phyloP scores from a whole-genome alignment of 2,797 vertebrate genomes.

The Enteromius afrohamiltoni region DNA sequence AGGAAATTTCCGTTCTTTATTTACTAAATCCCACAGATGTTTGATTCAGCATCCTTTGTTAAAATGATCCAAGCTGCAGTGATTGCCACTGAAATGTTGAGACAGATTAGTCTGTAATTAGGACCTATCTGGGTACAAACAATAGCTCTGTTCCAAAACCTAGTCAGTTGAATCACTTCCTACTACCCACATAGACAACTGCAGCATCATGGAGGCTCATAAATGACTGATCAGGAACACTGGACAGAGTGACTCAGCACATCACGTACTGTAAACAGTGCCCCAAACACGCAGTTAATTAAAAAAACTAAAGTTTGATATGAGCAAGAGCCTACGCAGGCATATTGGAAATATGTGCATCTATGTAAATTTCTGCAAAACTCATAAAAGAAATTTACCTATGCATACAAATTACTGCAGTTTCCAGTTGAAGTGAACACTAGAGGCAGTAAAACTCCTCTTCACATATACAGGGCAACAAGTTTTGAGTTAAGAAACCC shows the following conservation, averaged over 20 bases:
- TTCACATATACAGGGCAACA: neutral
- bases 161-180: neutral
- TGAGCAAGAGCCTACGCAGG: neutral
- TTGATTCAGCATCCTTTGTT: conserved; percentile 5
- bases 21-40: neutral
- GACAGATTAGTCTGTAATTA: conserved; percentile 14
- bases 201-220: neutral
- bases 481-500: neutral
- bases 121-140: neutral
- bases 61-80: neutral
- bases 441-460: neutral
- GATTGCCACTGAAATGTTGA: conserved; percentile 1
- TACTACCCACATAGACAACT: neutral
- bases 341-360: neutral
- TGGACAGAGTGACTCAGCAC: neutral
- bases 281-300: neutral
- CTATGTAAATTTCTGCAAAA: neutral
- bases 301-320: neutral
- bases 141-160: neutral
- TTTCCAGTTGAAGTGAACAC: neutral
- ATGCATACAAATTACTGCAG: neutral
- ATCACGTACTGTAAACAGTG: neutral
- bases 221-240: neutral
- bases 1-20: neutral
- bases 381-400: neutral